Conservation (phyloP, 2,113 vertebrate genomes). For the Numenius arquata region DNA sequence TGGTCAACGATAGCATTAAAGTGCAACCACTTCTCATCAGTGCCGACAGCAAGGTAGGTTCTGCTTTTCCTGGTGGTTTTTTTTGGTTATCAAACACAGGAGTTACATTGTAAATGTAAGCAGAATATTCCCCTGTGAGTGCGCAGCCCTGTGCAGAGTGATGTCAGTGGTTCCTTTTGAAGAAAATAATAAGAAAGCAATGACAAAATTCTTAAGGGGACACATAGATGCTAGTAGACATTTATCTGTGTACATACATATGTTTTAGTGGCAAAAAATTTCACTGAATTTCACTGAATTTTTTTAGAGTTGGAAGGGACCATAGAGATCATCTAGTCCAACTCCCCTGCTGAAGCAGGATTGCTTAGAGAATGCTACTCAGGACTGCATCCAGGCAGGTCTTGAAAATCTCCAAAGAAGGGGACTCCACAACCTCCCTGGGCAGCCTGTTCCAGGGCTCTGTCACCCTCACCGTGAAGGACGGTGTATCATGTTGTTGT, state of each 20-base stretch:
- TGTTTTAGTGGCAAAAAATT: neutral
- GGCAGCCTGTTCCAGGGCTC: too few species aligned
- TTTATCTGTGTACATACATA: neutral
- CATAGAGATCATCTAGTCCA: too few species aligned
- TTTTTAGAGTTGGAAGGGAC: too few species aligned
- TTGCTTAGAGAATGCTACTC: too few species aligned
- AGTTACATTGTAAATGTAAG: neutral
- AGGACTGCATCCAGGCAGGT: too few species aligned
- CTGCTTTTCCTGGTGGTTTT: neutral
- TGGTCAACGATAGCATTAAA: slow-evolving; percentile 84
- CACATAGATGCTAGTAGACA: neutral
- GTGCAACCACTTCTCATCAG: slow-evolving; percentile 88
- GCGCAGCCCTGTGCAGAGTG: neutral
- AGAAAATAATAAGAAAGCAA: neutral
- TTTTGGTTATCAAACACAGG: neutral
- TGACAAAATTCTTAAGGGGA: neutral
- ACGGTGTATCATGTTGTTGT: too few species aligned
- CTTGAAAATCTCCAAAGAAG: too few species aligned
- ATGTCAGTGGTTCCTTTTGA: neutral
- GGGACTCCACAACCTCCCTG: too few species aligned
- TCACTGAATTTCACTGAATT: too few species aligned
- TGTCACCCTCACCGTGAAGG: too few species aligned
- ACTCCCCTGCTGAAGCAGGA: too few species aligned
- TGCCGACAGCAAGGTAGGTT: slow-evolving; percentile 83
- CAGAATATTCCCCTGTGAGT: neutral